phyloP scores from a whole-genome alignment of 2,113 vertebrate genomes.

The Brevimyrus niger region DNA sequence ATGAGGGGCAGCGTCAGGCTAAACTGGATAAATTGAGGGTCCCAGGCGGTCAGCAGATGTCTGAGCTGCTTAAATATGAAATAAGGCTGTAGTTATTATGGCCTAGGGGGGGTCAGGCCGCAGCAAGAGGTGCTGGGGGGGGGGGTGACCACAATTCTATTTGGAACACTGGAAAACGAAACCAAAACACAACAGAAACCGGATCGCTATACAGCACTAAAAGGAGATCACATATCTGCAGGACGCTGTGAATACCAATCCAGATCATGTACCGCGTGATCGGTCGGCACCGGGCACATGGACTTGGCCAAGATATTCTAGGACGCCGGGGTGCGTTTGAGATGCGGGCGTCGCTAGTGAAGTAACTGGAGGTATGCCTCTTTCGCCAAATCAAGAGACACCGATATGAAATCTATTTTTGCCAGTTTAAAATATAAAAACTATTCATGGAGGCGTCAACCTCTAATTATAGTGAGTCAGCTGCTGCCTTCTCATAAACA shows the following conservation, averaged over 20 bases:
- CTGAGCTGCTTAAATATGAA: not conserved
- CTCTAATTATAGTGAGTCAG: not conserved
- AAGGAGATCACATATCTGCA: not conserved
- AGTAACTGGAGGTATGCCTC: not conserved
- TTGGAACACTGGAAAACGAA: constrained; percentile 2
- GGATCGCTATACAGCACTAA: not conserved
- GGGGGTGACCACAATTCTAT: not conserved
- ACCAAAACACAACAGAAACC: constrained; percentile 3
- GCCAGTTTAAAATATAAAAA: not conserved
- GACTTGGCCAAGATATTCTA: not conserved
- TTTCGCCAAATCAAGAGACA: not conserved
- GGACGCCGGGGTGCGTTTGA: not conserved
- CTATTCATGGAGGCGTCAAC: not conserved
- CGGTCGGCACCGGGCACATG: not conserved
- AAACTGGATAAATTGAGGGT: not conserved
- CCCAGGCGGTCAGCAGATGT: not conserved
- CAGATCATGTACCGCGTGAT: not conserved
- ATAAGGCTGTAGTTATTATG: not conserved
- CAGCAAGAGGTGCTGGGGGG: not conserved
- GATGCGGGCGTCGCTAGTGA: not conserved
- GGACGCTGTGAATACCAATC: not conserved
- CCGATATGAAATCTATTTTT: not conserved
- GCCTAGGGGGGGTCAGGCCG: not conserved
- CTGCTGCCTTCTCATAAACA: not conserved
- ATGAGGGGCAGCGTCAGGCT: not conserved